These are phyloP conservation scores for Epizoanthus stellaris DNA, from an alignment of 92 coral and sea anemone species.

Conservation along the genomic window DNA sequence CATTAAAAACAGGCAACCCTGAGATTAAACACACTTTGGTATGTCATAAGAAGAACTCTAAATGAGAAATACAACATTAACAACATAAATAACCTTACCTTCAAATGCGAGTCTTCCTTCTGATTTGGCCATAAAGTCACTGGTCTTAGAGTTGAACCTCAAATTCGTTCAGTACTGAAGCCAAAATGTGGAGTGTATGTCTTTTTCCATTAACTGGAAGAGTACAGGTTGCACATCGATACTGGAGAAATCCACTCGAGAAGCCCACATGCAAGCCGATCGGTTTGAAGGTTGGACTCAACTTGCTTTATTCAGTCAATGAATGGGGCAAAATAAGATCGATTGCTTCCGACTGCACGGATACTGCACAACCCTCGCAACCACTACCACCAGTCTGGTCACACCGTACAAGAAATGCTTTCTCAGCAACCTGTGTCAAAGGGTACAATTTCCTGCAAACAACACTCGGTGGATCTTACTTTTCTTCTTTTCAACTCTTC, in stretches of 20 bases:
- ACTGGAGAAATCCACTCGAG: background rate
- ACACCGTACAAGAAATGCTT: no score
- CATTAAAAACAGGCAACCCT: no score
- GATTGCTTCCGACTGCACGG: background rate
- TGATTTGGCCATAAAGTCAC: conserved; percentile 4
- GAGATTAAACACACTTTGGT: no score
- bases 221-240: background rate
- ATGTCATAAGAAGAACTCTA: no score
- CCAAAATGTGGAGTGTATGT: background rate
- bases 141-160: background rate
- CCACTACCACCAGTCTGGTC: no score
- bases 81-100: conserved; percentile 16
- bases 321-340: background rate
- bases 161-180: background rate
- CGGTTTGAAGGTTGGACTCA: background rate
- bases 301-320: background rate
- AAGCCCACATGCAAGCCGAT: background rate
- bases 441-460: background rate
- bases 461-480: background rate
- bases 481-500: conserved; percentile 8
- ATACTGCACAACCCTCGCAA: no score
- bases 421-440: background rate
- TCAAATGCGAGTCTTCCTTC: background rate
- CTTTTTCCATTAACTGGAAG: background rate
- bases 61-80: background rate